phyloP scores from a whole-genome alignment of 2,113 vertebrate species.

The Brienomyrus longianalis region DNA sequence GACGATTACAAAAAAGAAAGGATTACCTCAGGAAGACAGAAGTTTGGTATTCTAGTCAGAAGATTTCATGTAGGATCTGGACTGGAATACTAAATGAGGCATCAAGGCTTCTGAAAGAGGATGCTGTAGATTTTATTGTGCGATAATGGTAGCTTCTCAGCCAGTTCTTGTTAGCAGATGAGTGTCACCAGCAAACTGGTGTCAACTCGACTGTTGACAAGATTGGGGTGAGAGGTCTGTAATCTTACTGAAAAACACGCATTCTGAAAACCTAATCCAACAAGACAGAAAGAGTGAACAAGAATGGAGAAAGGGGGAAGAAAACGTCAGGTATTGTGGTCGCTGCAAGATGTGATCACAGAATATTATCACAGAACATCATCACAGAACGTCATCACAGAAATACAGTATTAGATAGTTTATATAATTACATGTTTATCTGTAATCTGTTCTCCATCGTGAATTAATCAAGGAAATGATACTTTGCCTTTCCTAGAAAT shows the following conservation, averaged over 20 bases:
- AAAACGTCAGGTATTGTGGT: slow-evolving; percentile 9
- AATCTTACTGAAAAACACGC: slow-evolving; percentile 60
- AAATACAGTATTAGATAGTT: background rate
- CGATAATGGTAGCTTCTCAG: background rate
- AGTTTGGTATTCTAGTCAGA: slow-evolving; percentile 40
- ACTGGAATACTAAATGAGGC: slow-evolving; percentile 53
- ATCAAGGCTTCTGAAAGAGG: slow-evolving; percentile 68
- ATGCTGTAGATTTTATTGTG: slow-evolving; percentile 57
- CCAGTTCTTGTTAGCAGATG: background rate
- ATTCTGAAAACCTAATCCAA: slow-evolving; percentile 40
- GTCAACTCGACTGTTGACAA: slow-evolving; percentile 71
- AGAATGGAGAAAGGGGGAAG: slow-evolving; percentile 34
- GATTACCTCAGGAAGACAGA: slow-evolving; percentile 40
- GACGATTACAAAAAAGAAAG: slow-evolving; percentile 41
- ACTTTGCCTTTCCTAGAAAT: background rate
- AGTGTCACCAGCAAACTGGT: slow-evolving; percentile 49
- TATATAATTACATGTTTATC: background rate
- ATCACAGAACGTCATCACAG: no score
- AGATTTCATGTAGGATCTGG: slow-evolving; percentile 47
- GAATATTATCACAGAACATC: no score
- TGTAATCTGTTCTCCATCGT: background rate
- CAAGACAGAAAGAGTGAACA: slow-evolving; percentile 55
- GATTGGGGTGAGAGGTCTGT: slow-evolving; percentile 64
- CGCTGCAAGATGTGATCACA: background rate
- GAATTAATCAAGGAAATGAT: background rate